Base-by-base conservation (phyloP, 2,797 vertebrate species). In the Aplochiton taeniatus region DNA sequence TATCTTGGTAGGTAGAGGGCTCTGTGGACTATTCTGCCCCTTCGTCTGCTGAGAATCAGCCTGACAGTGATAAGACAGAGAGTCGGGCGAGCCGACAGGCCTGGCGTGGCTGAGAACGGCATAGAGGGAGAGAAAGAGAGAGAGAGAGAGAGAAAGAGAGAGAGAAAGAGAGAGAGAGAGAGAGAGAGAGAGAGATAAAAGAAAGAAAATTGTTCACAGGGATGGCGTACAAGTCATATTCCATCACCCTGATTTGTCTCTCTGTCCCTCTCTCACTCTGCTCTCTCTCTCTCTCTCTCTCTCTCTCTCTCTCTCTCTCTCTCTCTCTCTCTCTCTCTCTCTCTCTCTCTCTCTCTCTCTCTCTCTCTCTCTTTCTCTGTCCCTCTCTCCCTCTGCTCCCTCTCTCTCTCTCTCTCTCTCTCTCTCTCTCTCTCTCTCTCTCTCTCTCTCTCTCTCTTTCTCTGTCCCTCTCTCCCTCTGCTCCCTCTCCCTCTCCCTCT, bases 391-490 rank as follows among this genome's bases (percentile, higher is more conserved):
- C 8, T n/a, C 31, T 20, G 1, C 41, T 43, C 0, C 9, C 14
- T 9, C 41, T 9, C 13, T 57, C 41, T 57, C 55, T 58, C n/a
- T 4, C 55, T 42, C 14, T 16, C 14, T 43, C 8, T 11, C 55
- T 14, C 5, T 47, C n/a, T n/a, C 4, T 59, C 11, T 11, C 4
- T 13, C 17, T 14, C 17, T 14, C 46, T 13, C n/a, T 53, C 56
- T 46, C 42, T 66, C 44, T 53, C 50, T 59, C 42, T 53, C 17
- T 59, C 17, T 45, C 46, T 56, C 14, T 45, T 61, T 42, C 41
- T 42, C 6, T 61, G 11, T 49, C 49, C 50, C 20, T 42, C 4
- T 67, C 20, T 47, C n/a, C 19, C 16, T 42, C 17, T 47, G 16
- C 43, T 12, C 46, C 13, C 16, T 49, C 44, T 48, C 16, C 61